Evolutionary conservation across 2,113 vertebrate species (phyloP).

Genomic region (Pardalotus punctatus): DNA sequence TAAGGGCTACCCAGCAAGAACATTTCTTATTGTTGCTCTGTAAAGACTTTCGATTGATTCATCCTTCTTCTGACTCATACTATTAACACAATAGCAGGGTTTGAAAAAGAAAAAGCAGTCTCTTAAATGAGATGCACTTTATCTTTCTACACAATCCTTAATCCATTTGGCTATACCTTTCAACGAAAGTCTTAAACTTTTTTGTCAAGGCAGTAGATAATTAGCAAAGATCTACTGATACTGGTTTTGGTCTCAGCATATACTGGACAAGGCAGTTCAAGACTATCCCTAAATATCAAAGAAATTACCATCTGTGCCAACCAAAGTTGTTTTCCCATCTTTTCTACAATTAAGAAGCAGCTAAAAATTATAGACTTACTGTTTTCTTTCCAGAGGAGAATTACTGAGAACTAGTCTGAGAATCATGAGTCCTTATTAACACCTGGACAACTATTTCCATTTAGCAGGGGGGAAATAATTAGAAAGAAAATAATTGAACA

Average conservation of each 20-base stretch:
- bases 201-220: neutral
- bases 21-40: neutral
- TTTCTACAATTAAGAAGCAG: neutral
- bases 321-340: neutral
- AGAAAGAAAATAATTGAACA: neutral
- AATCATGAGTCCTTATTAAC: neutral
- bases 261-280: neutral
- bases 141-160: neutral
- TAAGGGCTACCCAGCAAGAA: neutral
- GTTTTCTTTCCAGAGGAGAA: neutral
- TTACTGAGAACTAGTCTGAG: neutral
- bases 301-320: neutral
- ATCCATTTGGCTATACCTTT: neutral
- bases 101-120: neutral
- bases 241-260: neutral
- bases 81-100: neutral
- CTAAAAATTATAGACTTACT: neutral
- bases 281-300: neutral
- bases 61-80: neutral
- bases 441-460: neutral
- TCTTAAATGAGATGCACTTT: neutral
- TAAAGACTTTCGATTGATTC: conserved; percentile 3
- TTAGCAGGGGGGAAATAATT: neutral
- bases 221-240: neutral
- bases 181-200: neutral